phyloP scores from a whole-genome alignment of 1,140 invertebrate genomes.

The Drosophila azteca region DNA sequence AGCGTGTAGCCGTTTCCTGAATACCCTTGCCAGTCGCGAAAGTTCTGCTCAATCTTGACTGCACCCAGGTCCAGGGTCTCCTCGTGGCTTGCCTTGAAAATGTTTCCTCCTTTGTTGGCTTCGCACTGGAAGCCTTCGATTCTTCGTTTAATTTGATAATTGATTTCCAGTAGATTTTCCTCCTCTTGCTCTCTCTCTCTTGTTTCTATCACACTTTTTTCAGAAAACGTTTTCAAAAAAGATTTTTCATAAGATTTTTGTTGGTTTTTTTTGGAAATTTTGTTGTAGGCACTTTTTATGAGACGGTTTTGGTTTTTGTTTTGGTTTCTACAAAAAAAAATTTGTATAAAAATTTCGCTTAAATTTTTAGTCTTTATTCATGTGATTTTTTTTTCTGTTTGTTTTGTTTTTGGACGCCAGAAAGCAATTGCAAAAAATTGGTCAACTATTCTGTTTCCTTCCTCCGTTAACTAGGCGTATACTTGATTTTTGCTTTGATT shows the following conservation, averaged over 20 bases:
- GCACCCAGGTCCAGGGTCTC: slow-evolving; percentile 50
- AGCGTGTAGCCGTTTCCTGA: slow-evolving; percentile 73
- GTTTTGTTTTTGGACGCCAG: slow-evolving; percentile 37
- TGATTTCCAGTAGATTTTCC: too few species aligned
- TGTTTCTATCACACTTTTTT: slow-evolving; percentile 52
- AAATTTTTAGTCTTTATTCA: slow-evolving; percentile 27
- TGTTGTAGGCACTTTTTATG: slow-evolving; percentile 67
- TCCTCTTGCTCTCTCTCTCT: slow-evolving; percentile 15
- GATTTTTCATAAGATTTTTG: slow-evolving; percentile 48
- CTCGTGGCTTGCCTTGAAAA: slow-evolving; percentile 34
- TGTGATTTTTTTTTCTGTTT: slow-evolving; percentile 13
- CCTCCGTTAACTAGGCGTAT: slow-evolving; percentile 31
- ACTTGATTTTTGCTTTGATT: slow-evolving; percentile 13
- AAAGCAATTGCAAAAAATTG: slow-evolving; percentile 24
- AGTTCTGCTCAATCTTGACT: slow-evolving; percentile 46
- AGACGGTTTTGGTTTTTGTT: slow-evolving; percentile 79
- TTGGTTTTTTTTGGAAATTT: slow-evolving; percentile 33
- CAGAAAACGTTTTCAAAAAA: not conserved
- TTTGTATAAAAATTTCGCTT: slow-evolving; percentile 38
- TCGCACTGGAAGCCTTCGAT: not conserved
- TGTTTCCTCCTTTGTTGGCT: not conserved
- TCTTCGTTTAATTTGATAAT: not conserved
- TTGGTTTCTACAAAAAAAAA: slow-evolving; percentile 58
- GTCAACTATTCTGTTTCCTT: slow-evolving; percentile 16
- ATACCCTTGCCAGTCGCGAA: slow-evolving; percentile 48